Evolutionary conservation across 2,113 vertebrate genomes (phyloP).

Genomic region (Chascanopsetta lugubris): DNA sequence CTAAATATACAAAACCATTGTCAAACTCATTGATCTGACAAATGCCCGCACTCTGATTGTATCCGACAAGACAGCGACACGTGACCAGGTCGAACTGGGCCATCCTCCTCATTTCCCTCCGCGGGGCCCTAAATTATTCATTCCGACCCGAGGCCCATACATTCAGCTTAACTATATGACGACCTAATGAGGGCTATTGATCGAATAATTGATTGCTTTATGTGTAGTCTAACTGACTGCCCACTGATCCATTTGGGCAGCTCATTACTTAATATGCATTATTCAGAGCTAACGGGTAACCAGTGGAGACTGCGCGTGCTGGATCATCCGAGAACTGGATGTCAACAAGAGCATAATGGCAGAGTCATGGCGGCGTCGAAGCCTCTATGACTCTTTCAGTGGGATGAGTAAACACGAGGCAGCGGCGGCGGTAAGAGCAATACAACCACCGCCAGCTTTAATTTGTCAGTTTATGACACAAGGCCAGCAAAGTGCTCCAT

Average conservation of each 20-base stretch:
- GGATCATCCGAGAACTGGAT: slow-evolving; percentile 48
- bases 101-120: slow-evolving; percentile 39
- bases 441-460: slow-evolving; percentile 29
- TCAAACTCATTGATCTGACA: not conserved
- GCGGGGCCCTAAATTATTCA: slow-evolving; percentile 77
- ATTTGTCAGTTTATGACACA: slow-evolving; percentile 29
- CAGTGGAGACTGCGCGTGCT: slow-evolving; percentile 47
- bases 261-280: slow-evolving; percentile 83
- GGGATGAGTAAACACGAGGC: slow-evolving; percentile 26
- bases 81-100: slow-evolving; percentile 37
- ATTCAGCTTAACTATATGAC: slow-evolving; percentile 79
- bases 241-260: slow-evolving; percentile 76
- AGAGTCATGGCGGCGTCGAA: slow-evolving; percentile 38
- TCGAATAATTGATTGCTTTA: slow-evolving; percentile 85
- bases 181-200: slow-evolving; percentile 81
- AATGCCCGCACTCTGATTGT: slow-evolving; percentile 9
- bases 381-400: slow-evolving; percentile 39
- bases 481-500: slow-evolving; percentile 16
- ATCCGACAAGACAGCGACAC: slow-evolving; percentile 5
- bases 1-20: not conserved
- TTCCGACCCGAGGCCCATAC: slow-evolving; percentile 59
- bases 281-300: slow-evolving; percentile 76
- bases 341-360: slow-evolving; percentile 61
- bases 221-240: slow-evolving; percentile 78
- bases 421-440: slow-evolving; percentile 28